phyloP scores from a whole-genome alignment of 2,888 invertebrate genomes.

The Monopis laevigella region DNA sequence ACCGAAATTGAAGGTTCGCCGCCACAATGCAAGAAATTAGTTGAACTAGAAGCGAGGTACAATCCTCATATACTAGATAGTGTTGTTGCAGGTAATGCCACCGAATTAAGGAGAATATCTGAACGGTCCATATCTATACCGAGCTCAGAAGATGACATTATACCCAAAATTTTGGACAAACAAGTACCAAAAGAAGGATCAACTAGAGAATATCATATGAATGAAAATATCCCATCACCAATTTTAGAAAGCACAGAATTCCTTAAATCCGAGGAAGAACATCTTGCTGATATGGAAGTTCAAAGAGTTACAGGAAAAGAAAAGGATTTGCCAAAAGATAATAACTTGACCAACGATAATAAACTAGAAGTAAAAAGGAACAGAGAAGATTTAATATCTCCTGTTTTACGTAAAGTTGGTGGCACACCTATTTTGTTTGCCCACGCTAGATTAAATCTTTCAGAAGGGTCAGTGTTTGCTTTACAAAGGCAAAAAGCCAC shows the following conservation, averaged over 20 bases:
- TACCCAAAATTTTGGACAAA: slow-evolving; percentile 63
- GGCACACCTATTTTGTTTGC: slow-evolving; percentile 83
- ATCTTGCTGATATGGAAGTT: slow-evolving; percentile 62
- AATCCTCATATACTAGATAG: slow-evolving; percentile 72
- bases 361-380: slow-evolving; percentile 55
- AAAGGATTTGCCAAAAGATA: slow-evolving; percentile 32
- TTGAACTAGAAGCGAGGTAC: slow-evolving; percentile 72
- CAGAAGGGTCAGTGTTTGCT: slow-evolving; percentile 84
- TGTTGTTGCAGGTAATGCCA: slow-evolving; percentile 69
- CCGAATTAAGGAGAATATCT: slow-evolving; percentile 75
- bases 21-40: slow-evolving; percentile 74
- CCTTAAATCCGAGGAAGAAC: slow-evolving; percentile 68
- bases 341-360: slow-evolving; percentile 30
- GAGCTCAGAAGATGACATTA: slow-evolving; percentile 78
- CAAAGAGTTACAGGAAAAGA: slow-evolving; percentile 63
- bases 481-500: slow-evolving; percentile 81
- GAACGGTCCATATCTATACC: slow-evolving; percentile 80
- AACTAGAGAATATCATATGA: slow-evolving; percentile 67
- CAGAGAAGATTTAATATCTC: slow-evolving; percentile 75
- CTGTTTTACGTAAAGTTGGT: slow-evolving; percentile 75
- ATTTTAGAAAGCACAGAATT: slow-evolving; percentile 70
- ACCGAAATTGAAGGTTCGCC: slow-evolving; percentile 82
- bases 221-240: slow-evolving; percentile 72
- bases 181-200: slow-evolving; percentile 61
- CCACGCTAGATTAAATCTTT: slow-evolving; percentile 80